phyloP scores from a whole-genome alignment of 1,140 invertebrate genomes.

The Chelonus insularis region DNA sequence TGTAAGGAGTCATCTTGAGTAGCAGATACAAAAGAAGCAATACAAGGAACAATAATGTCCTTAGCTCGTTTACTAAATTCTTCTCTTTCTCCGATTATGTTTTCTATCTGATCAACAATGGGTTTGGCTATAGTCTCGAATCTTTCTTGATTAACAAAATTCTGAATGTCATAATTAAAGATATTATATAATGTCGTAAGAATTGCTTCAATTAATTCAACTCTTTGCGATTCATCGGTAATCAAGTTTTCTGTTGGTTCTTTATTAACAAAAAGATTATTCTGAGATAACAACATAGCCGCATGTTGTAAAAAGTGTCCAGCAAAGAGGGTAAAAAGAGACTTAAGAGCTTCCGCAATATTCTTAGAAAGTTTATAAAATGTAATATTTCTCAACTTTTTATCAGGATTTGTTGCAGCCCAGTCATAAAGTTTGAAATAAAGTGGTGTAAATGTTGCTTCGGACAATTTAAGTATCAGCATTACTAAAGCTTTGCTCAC shows the following conservation, averaged over 20 bases:
- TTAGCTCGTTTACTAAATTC: constrained; percentile 65
- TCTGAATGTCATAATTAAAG: constrained; percentile 79
- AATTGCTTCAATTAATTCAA: constrained; percentile 69
- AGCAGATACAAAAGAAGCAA: constrained; percentile 80
- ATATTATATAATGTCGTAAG: constrained; percentile 75
- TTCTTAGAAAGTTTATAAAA: constrained; percentile 78
- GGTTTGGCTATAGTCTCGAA: constrained; percentile 84
- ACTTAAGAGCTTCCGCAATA: constrained; percentile 81
- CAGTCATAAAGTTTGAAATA: constrained; percentile 87
- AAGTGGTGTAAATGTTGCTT: constrained; percentile 82
- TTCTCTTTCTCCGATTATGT: constrained; percentile 68
- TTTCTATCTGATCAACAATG: constrained; percentile 86
- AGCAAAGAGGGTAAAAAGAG: constrained; percentile 87
- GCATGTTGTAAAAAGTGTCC: constrained; percentile 82
- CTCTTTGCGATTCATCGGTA: constrained; percentile 60
- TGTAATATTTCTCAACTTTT: constrained; percentile 70
- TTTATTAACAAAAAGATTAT: constrained; percentile 50
- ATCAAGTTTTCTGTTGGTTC: constrained; percentile 58
- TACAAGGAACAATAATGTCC: constrained; percentile 73
- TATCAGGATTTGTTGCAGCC: constrained; percentile 67
- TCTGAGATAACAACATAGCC: constrained; percentile 66
- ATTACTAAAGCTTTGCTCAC: constrained; percentile 75
- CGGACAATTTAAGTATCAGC: constrained; percentile 85
- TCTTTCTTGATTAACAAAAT: constrained; percentile 81
- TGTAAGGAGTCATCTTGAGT: constrained; percentile 82